Evolutionary conservation across 2,113 vertebrate species (phyloP), one percentile per base, ranked within the genome.

Genomic region (Pomatostomus ruficeps): DNA sequence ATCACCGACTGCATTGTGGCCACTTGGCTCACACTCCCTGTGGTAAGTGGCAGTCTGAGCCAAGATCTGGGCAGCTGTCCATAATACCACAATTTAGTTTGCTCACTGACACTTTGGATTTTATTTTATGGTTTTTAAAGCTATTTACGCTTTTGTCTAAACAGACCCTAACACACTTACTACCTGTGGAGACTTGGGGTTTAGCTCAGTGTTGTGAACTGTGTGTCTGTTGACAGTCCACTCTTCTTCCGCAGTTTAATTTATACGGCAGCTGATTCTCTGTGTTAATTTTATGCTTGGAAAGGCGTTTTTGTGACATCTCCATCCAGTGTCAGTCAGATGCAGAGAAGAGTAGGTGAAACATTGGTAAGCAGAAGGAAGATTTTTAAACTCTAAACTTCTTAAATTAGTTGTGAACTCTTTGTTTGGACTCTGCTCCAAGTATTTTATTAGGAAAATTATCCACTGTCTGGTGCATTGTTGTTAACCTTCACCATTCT

Each of bases 11-110:
- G 98, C 35, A 91, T 99, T 43, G 98, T 99, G 31, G 99, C 99
- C 79, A 99, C 98, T 45, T 99, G 99, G 99, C 98, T 99, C 96
- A 99, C 99, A 0, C 97, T 99, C 33, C 99, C 99, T 46, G 99
- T 99, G 99, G 99, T 99, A 98, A 97, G 99, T 98, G 74, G 25
- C 14, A 9, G 23, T 48, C 24, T 83, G 36, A 77, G 8, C 29
- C 23, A 36, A 42, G 19, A 38, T 72, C 58, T 85, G 46, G 31
- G 33, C 24, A 77, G 3, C 12, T 36, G 7, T 59, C 57, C 5
- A 1, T 78, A 62, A 62, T 62, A 22, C 15, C 55, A 31, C 2
- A 1, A 14, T 78, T 55, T 59, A 70, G 5, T 54, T 77, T n/a
- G 11, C 61, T 76, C n/a, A 24, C 58, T 48, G 36, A 19, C 0